phyloP scores from a whole-genome alignment of 1,140 invertebrate species.

The Brachionus koreanus region DNA sequence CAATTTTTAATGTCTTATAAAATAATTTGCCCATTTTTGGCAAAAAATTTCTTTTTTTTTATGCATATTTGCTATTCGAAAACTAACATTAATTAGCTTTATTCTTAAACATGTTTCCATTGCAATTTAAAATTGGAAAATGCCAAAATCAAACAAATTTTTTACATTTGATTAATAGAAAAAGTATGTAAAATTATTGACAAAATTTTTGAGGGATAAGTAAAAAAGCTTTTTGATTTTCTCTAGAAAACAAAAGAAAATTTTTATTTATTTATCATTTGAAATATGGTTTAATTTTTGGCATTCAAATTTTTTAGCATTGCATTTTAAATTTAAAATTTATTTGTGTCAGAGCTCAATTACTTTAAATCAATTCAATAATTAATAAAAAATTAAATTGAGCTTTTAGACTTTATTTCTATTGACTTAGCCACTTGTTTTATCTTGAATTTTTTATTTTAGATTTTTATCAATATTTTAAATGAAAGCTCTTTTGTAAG shows the following conservation, averaged over 20 bases:
- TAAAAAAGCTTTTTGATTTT: no score
- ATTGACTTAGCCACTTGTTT: neutral
- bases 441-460: neutral
- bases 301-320: neutral
- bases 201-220: neutral
- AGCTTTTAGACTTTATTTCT: neutral
- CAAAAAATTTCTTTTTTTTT: neutral
- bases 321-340: neutral
- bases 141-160: neutral
- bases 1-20: neutral
- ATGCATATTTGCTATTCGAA: neutral
- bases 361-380: neutral
- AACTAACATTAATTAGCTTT: neutral
- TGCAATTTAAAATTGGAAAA: neutral
- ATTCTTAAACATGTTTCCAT: neutral
- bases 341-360: neutral
- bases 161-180: neutral
- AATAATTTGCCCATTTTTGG: neutral
- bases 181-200: neutral
- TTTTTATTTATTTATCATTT: neutral
- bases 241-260: neutral
- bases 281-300: neutral
- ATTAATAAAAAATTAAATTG: neutral
- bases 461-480: neutral
- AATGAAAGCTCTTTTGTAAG: neutral